These are phyloP conservation scores for Caenorhabditis elegans DNA, from an alignment of 1,140 invertebrate genomes.

Conservation along the genomic window WBcel235 BX284604.4:12817501-12818000, in stretches of 20 bases:
- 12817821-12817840: background rate
- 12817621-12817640: too few relatives aligned
- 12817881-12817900: too few relatives aligned
- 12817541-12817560: too few relatives aligned
- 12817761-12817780: background rate
- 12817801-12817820: background rate
- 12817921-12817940: conserved; percentile 26
- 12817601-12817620: too few relatives aligned
- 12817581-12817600: too few relatives aligned
- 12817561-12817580: too few relatives aligned
- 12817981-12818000: background rate
- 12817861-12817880: too few relatives aligned
- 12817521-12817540: too few relatives aligned
- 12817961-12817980: conserved; percentile 3
- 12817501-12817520: too few relatives aligned
- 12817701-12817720: background rate
- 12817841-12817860: background rate
- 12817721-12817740: background rate
- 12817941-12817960: background rate
- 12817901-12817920: too few relatives aligned
- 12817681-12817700: background rate
- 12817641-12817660: too few relatives aligned
- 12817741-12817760: background rate
- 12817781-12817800: background rate
- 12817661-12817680: background rate